Conservation (phyloP, 2,113 vertebrate genomes). For the Saccopteryx bilineata region DNA sequence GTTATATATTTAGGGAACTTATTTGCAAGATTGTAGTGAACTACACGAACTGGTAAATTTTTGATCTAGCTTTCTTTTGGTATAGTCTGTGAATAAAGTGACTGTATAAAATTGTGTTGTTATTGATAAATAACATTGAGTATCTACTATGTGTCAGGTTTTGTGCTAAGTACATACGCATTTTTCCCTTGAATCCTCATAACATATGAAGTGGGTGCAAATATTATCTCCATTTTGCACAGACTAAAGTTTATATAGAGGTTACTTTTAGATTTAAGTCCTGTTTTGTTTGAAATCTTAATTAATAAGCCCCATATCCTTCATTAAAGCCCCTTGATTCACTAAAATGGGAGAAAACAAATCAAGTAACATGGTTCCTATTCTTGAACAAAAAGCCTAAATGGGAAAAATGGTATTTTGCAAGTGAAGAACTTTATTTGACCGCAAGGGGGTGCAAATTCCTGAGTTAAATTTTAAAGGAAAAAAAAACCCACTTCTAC, state of each 20-base stretch:
- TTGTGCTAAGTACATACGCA: neutral
- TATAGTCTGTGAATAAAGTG: constrained; percentile 46
- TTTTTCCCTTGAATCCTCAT: constrained; percentile 53
- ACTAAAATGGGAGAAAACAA: constrained; percentile 54
- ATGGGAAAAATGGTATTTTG: constrained; percentile 36
- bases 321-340: constrained; percentile 2
- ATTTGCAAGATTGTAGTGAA: constrained; percentile 45
- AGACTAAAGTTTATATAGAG: constrained; percentile 10
- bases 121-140: constrained; percentile 25
- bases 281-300: constrained; percentile 62
- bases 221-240: constrained; percentile 48
- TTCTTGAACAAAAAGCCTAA: constrained; percentile 36
- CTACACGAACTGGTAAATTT: constrained; percentile 24
- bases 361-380: constrained; percentile 22
- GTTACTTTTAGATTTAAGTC: constrained; percentile 54
- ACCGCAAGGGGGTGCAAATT: constrained; percentile 79
- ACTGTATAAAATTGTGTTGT: neutral
- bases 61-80: neutral
- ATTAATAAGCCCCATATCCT: constrained; percentile 41
- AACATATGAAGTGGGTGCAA: neutral
- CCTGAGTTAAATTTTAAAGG: constrained; percentile 62
- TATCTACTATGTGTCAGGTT: constrained; percentile 21
- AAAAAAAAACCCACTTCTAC: constrained; percentile 14
- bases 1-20: constrained; percentile 46
- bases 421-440: constrained; percentile 73